Percentiles rank a stretch among this genome's conserved stretches.
phyloP scores from a whole-genome alignment of 2,797 vertebrate species.

The Leptoclinus maculatus region DNA sequence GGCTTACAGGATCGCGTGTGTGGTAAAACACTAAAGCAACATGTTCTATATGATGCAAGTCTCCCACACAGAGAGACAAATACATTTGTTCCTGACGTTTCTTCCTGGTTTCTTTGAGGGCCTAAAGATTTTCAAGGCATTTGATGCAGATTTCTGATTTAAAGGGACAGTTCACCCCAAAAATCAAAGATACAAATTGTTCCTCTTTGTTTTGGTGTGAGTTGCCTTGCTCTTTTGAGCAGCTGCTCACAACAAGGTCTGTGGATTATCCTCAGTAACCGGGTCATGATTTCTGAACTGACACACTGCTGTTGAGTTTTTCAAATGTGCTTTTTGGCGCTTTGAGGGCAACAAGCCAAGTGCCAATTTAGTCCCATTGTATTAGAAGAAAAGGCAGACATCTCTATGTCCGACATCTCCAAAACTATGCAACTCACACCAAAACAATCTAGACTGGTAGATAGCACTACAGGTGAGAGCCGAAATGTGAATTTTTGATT shows the following conservation, averaged over 20 bases:
- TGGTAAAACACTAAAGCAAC: conserved; percentile 20
- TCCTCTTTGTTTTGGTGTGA: neutral
- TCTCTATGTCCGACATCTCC: no score
- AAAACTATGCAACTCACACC: neutral
- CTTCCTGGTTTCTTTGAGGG: neutral
- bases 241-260: neutral
- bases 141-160: neutral
- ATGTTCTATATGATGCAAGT: conserved; percentile 10
- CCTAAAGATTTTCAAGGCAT: neutral
- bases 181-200: neutral
- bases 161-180: neutral
- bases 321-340: neutral
- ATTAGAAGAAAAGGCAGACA: no score
- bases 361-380: neutral
- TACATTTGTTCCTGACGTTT: no score
- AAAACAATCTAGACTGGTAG: neutral
- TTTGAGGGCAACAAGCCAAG: neutral
- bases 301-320: neutral
- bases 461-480: no score
- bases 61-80: neutral
- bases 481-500: neutral
- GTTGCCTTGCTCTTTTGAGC: neutral
- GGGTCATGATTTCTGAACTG: neutral
- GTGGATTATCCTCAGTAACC: neutral
- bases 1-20: conserved; percentile 30